phyloP scores from a whole-genome alignment of 1,140 invertebrate species.

The Tetranychus urticae region DNA sequence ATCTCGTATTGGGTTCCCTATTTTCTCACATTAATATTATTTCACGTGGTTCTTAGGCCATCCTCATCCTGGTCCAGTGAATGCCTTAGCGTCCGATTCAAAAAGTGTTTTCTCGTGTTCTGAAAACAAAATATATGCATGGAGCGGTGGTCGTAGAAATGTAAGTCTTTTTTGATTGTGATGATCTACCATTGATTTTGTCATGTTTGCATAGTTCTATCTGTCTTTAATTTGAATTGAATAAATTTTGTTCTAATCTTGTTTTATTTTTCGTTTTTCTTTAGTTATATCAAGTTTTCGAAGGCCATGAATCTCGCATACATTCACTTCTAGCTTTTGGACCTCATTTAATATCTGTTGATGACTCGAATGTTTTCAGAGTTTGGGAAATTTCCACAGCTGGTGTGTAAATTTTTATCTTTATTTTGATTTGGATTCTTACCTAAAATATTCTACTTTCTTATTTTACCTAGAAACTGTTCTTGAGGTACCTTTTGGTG shows the following conservation, averaged over 20 bases:
- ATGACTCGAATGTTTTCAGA: conserved; percentile 45
- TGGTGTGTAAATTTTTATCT: conserved; percentile 25
- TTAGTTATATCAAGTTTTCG: conserved; percentile 27
- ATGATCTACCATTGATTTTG: too few relatives aligned
- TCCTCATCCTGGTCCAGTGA: conserved; percentile 37
- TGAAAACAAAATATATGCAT: conserved; percentile 49
- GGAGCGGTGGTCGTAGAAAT: conserved; percentile 38
- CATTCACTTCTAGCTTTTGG: conserved; percentile 64
- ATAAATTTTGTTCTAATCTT: too few relatives aligned
- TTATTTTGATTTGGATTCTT: conserved; percentile 19
- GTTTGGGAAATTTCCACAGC: conserved; percentile 64
- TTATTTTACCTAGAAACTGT: not conserved
- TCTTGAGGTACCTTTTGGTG: conserved; percentile 1
- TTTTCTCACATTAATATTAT: not conserved
- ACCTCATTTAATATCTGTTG: conserved; percentile 55
- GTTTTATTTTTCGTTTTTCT: not conserved
- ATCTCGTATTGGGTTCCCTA: not conserved
- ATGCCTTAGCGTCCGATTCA: conserved; percentile 47
- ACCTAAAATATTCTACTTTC: not conserved
- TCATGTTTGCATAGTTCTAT: too few relatives aligned
- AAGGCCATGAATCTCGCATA: conserved; percentile 40
- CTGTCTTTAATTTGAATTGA: not conserved
- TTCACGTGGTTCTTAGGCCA: conserved; percentile 3
- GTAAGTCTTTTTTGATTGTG: not conserved
- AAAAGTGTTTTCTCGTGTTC: conserved; percentile 59